Conservation (phyloP, 2,113 vertebrate species). For the Pterocles orientalis region DNA sequence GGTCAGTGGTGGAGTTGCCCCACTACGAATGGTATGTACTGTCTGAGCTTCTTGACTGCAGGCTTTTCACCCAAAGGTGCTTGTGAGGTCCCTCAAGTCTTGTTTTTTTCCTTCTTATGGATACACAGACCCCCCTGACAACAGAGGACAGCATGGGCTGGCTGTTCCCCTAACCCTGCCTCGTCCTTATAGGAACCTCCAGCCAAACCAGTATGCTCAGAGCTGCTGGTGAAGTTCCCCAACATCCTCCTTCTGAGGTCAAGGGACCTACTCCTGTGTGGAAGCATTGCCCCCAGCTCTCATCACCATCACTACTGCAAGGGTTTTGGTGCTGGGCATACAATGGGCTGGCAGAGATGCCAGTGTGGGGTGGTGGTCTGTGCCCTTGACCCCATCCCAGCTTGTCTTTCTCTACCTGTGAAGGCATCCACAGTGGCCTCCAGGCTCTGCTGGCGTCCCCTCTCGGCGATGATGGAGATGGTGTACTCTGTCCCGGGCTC, state of each 20-base stretch:
- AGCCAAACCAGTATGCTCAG: not conserved
- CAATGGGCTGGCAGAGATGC: not conserved
- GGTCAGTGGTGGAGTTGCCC: not conserved
- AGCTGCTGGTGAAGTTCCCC: not conserved
- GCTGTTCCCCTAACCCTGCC: not conserved
- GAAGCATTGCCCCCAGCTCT: not conserved
- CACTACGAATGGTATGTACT: not conserved
- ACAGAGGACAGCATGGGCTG: not conserved
- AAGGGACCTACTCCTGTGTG: not conserved
- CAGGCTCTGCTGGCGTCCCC: constrained; percentile 92
- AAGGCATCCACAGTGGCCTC: constrained; percentile 92
- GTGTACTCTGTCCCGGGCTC: constrained; percentile 95
- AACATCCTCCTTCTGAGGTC: not conserved
- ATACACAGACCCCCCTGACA: not conserved
- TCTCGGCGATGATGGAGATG: constrained; percentile 88
- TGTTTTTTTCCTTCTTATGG: not conserved
- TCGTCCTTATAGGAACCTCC: not conserved
- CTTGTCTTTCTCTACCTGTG: constrained; percentile 82
- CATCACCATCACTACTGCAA: not conserved
- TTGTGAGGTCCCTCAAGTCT: not conserved
- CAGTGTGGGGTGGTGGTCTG: not conserved
- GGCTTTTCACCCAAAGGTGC: not conserved
- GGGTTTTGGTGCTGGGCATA: accelerated
- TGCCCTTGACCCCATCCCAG: not conserved
- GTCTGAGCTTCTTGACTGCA: not conserved